These are phyloP conservation scores for Corydoras sp. DNA, from an alignment of 2,113 vertebrate genomes.

Conservation along the genomic window DNA sequence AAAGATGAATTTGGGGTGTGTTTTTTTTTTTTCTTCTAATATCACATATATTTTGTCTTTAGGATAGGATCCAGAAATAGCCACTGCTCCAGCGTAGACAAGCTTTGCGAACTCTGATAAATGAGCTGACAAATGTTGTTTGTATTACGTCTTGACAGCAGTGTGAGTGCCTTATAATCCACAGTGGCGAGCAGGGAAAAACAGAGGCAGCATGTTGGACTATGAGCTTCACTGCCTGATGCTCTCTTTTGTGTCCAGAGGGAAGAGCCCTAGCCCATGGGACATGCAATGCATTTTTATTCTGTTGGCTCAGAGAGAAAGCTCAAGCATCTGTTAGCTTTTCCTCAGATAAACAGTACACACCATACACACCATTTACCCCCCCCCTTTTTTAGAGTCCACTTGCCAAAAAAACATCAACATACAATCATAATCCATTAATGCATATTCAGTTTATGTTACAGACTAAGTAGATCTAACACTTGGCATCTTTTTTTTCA, in stretches of 20 bases:
- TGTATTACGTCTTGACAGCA: conserved; percentile 68
- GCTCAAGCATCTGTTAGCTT: conserved; percentile 20
- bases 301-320: conserved; percentile 25
- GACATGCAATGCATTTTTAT: conserved; percentile 31
- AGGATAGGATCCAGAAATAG: conserved; percentile 62
- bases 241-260: conserved; percentile 27
- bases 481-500: no score
- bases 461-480: no score
- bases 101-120: conserved; percentile 63
- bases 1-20: no score
- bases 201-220: conserved; percentile 18
- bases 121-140: conserved; percentile 75
- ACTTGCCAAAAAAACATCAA: no score
- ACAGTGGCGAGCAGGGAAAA: conserved; percentile 40
- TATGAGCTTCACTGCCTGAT: conserved; percentile 29
- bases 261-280: conserved; percentile 23
- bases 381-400: no score
- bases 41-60: conserved; percentile 55
- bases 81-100: conserved; percentile 64
- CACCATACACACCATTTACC: conserved; percentile 2
- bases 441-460: no score
- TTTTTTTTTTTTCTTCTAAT: conserved; percentile 37
- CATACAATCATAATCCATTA: no score
- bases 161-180: conserved; percentile 50
- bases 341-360: conserved; percentile 20